Evolutionary conservation across 2,888 invertebrate genomes (phyloP), one percentile per base, ranked within the genome.

Genomic region (Beris morrisii): DNA sequence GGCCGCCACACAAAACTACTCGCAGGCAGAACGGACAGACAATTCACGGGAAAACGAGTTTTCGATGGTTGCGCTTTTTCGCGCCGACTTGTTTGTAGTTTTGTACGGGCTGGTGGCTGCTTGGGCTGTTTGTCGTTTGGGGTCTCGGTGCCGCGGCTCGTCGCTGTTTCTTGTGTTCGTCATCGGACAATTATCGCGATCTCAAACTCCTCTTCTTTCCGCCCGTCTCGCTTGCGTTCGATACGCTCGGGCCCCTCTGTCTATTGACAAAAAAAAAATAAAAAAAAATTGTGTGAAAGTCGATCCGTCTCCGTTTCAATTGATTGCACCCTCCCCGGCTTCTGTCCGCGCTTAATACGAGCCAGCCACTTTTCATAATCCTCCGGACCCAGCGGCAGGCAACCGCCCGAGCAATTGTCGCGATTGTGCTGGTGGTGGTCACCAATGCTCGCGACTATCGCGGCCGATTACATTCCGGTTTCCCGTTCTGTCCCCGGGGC

Each of bases 1-100:
- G 38, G 38, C 38, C 38, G 38, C 38, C 38, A 38, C 38, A 38
- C 38, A 38, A 38, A 38, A 38, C 38, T 38, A 38, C 38, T 38
- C 38, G 4, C 38, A 38, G 38, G 4, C 38, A 38, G 3, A 3
- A 11, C 44, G 30, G 22, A n/a, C 32, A 12, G 5, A 15, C 45
- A 59, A 48, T 50, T 32, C 15, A 38, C 44, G 5, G 38, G 32
- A 56, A 61, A 61, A 61, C 61, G 50, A 61, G 61, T 61, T 61
- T 61, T 52, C 15, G 52, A 38, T n/a, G 50, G 48, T 52, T 38
- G 50, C 38, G 61, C 61, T 28, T 13, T 61, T 50, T 31, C 30
- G 48, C 31, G 31, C 45, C 7, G 28, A 22, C 15, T n/a, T 28
- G 11, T 15, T 13, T 28, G 28, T 22, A 11, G 15, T 38, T 38